Percentiles rank a stretch among this genome's conserved stretches.
phyloP scores from a whole-genome alignment of 2,888 invertebrate genomes.

The Spatulosminthurus flaviceps region DNA sequence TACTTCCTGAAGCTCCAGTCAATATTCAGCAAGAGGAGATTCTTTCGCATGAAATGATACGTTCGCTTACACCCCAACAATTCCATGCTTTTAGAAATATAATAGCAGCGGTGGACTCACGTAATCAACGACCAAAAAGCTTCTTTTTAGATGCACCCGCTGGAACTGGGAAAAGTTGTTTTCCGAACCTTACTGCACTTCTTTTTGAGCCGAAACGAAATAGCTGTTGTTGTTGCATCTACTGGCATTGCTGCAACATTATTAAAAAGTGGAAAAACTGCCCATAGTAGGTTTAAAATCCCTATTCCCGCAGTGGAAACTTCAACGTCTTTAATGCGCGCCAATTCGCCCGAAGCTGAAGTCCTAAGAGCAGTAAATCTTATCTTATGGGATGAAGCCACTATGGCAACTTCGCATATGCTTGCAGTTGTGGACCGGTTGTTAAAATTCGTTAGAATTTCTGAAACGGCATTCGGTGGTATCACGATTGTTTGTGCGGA shows the following conservation, averaged over 20 bases:
- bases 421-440: slow-evolving; percentile 60
- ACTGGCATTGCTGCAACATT: slow-evolving; percentile 60
- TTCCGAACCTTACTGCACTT: background rate
- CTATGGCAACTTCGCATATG: slow-evolving; percentile 60
- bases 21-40: too few species aligned
- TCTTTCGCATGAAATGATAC: too few species aligned
- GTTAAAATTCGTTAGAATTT: slow-evolving; percentile 54
- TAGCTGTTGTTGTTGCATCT: slow-evolving; percentile 44
- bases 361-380: slow-evolving; percentile 30
- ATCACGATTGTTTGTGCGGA: slow-evolving; percentile 51
- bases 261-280: slow-evolving; percentile 62
- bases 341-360: slow-evolving; percentile 30
- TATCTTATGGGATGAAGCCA: slow-evolving; percentile 62
- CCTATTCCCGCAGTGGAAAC: slow-evolving; percentile 47
- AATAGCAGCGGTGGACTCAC: too few species aligned
- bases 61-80: too few species aligned
- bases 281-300: slow-evolving; percentile 63
- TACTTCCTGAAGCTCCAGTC: too few species aligned
- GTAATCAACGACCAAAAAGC: background rate
- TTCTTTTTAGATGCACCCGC: background rate
- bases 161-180: too few species aligned
- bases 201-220: background rate
- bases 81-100: too few species aligned
- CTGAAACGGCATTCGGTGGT: slow-evolving; percentile 50
- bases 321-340: background rate